phyloP scores from a whole-genome alignment of 2,888 invertebrate species.

The Tipula confusa region DNA sequence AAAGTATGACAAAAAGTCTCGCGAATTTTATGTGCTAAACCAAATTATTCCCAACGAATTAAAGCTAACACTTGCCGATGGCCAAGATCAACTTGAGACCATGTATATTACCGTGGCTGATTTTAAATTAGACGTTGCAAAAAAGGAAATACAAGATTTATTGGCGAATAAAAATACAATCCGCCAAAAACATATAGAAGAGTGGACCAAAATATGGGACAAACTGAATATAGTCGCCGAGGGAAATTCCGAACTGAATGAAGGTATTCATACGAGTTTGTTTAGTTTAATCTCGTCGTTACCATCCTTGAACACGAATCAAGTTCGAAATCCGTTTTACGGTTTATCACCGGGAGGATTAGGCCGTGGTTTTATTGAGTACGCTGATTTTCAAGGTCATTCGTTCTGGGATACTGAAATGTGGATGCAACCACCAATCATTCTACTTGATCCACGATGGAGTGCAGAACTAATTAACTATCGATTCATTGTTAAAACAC shows the following conservation, averaged over 20 bases:
- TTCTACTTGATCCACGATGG: slow-evolving; percentile 53
- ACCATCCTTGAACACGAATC: slow-evolving; percentile 52
- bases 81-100: neutral
- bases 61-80: neutral
- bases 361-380: slow-evolving; percentile 50
- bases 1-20: neutral
- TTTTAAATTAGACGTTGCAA: neutral
- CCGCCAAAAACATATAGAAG: neutral
- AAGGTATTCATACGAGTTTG: slow-evolving; percentile 54
- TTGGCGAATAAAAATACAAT: neutral
- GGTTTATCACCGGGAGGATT: slow-evolving; percentile 57
- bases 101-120: neutral
- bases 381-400: slow-evolving; percentile 53
- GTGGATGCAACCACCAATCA: slow-evolving; percentile 58
- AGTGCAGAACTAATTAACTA: slow-evolving; percentile 54
- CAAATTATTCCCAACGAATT: neutral
- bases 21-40: neutral
- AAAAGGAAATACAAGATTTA: neutral
- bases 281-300: slow-evolving; percentile 57
- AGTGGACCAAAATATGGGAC: slow-evolving; percentile 29
- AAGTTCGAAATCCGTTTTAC: slow-evolving; percentile 50
- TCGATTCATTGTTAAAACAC: slow-evolving; percentile 51
- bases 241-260: neutral
- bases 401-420: slow-evolving; percentile 63
- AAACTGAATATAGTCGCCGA: slow-evolving; percentile 27